A percentile compares a stretch with the other conserved stretches of the same genome.
These are phyloP conservation scores for Mycalesis mineus DNA, from an alignment of 2,888 invertebrate genomes.

Conservation along the genomic window DNA sequence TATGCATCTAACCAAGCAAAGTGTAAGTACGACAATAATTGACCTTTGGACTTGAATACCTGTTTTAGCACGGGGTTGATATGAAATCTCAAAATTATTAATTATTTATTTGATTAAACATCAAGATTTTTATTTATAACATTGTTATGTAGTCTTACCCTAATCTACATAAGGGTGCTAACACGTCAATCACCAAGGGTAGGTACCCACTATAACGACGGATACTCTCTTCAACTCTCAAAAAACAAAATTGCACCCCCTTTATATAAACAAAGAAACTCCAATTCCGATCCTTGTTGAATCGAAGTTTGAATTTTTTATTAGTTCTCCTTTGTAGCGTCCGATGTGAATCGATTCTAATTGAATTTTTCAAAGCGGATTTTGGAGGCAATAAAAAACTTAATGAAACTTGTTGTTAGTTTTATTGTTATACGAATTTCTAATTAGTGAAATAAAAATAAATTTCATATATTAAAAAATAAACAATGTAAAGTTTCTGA, in stretches of 20 bases:
- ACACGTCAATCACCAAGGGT: slow-evolving; percentile 1
- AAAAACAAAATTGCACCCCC: slow-evolving; percentile 31
- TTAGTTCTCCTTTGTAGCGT: slow-evolving; percentile 21
- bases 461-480: too few relatives aligned
- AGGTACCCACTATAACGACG: background rate
- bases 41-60: too few relatives aligned
- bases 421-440: background rate
- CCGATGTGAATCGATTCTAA: slow-evolving; percentile 20
- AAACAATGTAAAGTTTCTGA: too few relatives aligned
- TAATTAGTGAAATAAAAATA: background rate
- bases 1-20: too few relatives aligned
- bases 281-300: slow-evolving; percentile 31
- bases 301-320: slow-evolving; percentile 34
- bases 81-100: too few relatives aligned
- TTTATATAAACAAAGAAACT: slow-evolving; percentile 33
- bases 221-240: slow-evolving; percentile 8
- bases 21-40: too few relatives aligned
- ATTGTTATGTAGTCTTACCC: background rate
- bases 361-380: slow-evolving; percentile 21
- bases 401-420: slow-evolving; percentile 11
- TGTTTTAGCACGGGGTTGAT: too few relatives aligned
- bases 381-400: slow-evolving; percentile 7
- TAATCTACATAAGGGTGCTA: background rate
- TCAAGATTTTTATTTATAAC: too few relatives aligned
- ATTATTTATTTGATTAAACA: too few relatives aligned